Conservation (phyloP, 1,140 invertebrate genomes). For the Hylaeus anthracinus region DNA sequence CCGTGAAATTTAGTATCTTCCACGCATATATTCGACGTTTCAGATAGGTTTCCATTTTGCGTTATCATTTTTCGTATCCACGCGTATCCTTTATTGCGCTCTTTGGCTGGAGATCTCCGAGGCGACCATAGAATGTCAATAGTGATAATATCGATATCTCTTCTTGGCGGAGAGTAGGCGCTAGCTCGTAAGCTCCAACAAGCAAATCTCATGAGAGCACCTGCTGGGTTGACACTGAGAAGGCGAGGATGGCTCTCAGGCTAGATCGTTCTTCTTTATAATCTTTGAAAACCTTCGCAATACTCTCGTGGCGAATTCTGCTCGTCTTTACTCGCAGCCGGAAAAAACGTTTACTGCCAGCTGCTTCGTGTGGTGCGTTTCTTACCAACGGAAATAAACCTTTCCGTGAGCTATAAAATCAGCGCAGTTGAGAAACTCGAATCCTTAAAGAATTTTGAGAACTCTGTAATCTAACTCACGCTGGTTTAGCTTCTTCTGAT, state of each 20-base stretch:
- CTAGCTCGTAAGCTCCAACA: slow-evolving; percentile 45
- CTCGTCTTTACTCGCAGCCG: slow-evolving; percentile 22
- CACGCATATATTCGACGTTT: too few relatives aligned
- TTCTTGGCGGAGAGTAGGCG: slow-evolving; percentile 4
- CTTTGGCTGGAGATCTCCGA: not conserved
- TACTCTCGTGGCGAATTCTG: slow-evolving; percentile 10
- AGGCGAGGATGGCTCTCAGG: not conserved
- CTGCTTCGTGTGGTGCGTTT: slow-evolving; percentile 1
- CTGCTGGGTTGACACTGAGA: slow-evolving; percentile 44
- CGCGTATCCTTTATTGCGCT: not conserved
- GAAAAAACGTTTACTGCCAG: slow-evolving; percentile 28
- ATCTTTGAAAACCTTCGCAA: not conserved
- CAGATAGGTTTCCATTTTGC: too few relatives aligned
- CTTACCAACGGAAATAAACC: not conserved
- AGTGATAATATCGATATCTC: slow-evolving; percentile 30
- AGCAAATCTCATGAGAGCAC: slow-evolving; percentile 53
- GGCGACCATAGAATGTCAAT: slow-evolving; percentile 17
- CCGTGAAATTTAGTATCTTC: too few relatives aligned
- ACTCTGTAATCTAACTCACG: not conserved
- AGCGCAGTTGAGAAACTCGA: not conserved
- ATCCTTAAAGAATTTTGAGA: not conserved
- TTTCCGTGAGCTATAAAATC: not conserved
- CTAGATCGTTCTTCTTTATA: slow-evolving; percentile 17
- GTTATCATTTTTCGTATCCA: too few relatives aligned
- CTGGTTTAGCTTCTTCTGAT: not conserved